These are phyloP conservation scores for Macrobrachium rosenbergii DNA, from an alignment of 1,140 invertebrate genomes.

Conservation along the genomic window DNA sequence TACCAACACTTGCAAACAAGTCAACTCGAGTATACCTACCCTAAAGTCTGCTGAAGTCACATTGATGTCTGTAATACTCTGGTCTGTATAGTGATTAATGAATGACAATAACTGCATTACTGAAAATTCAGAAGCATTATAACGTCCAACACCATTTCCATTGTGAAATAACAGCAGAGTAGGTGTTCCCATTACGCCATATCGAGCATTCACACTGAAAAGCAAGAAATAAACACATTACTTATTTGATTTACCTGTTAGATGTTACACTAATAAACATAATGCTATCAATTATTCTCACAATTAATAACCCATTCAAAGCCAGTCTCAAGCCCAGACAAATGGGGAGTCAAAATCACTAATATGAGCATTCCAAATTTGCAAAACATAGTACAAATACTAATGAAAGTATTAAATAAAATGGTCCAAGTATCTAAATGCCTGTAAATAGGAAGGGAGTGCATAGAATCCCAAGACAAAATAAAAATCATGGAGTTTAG, in stretches of 20 bases:
- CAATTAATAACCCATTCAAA: too few species aligned
- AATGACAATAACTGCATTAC: slow-evolving; percentile 86
- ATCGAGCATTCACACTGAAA: slow-evolving; percentile 84
- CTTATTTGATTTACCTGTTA: neutral
- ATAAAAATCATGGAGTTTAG: neutral
- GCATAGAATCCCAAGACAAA: too few species aligned
- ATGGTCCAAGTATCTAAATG: too few species aligned
- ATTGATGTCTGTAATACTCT: slow-evolving; percentile 52
- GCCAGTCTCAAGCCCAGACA: too few species aligned
- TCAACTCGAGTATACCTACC: slow-evolving; percentile 26
- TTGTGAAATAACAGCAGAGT: slow-evolving; percentile 94
- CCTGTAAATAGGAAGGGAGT: too few species aligned
- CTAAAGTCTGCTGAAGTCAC: slow-evolving; percentile 54
- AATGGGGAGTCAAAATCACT: too few species aligned
- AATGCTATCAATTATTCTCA: too few species aligned
- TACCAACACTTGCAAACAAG: neutral
- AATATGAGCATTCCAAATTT: too few species aligned
- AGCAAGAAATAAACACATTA: neutral
- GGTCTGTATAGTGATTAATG: slow-evolving; percentile 74
- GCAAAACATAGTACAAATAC: too few species aligned
- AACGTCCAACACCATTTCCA: slow-evolving; percentile 87
- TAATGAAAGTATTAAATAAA: too few species aligned
- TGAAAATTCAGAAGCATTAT: slow-evolving; percentile 86
- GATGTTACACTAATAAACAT: neutral
- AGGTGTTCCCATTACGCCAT: slow-evolving; percentile 94